A percentile compares a stretch with the other conserved stretches of the same genome.
These are phyloP conservation scores for Micronisus gabar DNA, from an alignment of 2,113 vertebrate genomes.

Conservation along the genomic window DNA sequence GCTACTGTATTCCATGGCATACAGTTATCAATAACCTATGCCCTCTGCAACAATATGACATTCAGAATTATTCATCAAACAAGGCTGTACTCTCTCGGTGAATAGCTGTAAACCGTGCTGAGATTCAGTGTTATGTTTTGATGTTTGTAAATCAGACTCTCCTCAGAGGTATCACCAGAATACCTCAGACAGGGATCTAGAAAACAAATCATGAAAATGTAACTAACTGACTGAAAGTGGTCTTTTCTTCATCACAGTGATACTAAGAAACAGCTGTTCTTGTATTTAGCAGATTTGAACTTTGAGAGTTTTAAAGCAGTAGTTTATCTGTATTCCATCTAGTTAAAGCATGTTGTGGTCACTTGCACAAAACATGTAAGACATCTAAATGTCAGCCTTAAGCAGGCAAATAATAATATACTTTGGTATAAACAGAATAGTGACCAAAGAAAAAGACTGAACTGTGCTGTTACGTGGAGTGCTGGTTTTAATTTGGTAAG, in stretches of 20 bases:
- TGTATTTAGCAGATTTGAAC: background rate
- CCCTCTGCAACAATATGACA: background rate
- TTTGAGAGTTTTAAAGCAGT: background rate
- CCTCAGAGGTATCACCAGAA: background rate
- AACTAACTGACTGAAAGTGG: accelerated
- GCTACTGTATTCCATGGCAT: background rate
- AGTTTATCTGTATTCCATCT: background rate
- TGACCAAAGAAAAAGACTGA: background rate
- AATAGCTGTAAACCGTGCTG: background rate
- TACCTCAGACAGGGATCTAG: background rate
- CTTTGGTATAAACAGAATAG: background rate
- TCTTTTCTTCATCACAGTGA: background rate
- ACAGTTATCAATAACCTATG: background rate
- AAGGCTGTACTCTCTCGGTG: background rate
- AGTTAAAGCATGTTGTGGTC: background rate
- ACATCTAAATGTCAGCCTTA: background rate
- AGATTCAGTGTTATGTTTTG: background rate
- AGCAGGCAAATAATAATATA: background rate
- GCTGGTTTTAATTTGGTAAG: background rate
- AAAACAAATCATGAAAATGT: background rate
- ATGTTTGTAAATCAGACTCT: background rate
- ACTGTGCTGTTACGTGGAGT: background rate
- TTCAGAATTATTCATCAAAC: background rate
- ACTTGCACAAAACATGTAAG: background rate
- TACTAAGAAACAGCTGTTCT: background rate